A percentile compares a stretch with the other conserved stretches of the same genome.
phyloP scores from a whole-genome alignment of 1,140 invertebrate species.

The Chymomyza costata region DNA sequence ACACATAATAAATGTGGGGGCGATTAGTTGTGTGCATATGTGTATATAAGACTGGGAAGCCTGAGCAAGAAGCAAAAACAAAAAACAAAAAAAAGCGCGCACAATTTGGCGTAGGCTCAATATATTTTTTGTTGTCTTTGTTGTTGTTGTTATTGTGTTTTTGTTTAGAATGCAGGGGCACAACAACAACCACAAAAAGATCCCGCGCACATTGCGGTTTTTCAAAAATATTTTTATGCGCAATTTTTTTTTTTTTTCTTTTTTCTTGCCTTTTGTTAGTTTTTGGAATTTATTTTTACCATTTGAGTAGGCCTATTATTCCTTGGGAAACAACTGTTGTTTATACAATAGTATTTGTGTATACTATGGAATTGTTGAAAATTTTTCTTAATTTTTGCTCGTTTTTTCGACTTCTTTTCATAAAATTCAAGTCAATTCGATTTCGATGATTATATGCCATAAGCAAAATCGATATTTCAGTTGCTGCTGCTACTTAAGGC shows the following conservation, averaged over 20 bases:
- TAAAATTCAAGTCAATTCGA: slow-evolving; percentile 39
- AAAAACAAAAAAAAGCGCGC: too few relatives aligned
- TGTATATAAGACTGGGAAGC: slow-evolving; percentile 29
- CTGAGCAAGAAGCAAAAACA: too few relatives aligned
- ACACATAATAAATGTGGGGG: slow-evolving; percentile 19
- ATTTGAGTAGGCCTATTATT: slow-evolving; percentile 64
- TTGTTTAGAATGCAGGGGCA: slow-evolving; percentile 13
- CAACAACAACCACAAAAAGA: slow-evolving; percentile 19
- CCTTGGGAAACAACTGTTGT: slow-evolving; percentile 44
- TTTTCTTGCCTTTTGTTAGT: slow-evolving; percentile 4
- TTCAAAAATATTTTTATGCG: slow-evolving; percentile 26
- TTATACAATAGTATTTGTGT: slow-evolving; percentile 18
- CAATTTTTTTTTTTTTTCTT: slow-evolving; percentile 17
- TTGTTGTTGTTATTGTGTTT: slow-evolving; percentile 3
- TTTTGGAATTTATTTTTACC: slow-evolving; percentile 45
- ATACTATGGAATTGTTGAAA: slow-evolving; percentile 25
- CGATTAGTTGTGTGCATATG: slow-evolving; percentile 21
- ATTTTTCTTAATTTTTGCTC: slow-evolving; percentile 13
- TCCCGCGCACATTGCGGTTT: not conserved
- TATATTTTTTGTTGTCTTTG: slow-evolving; percentile 5
- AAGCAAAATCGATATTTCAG: slow-evolving; percentile 61
- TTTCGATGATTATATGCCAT: slow-evolving; percentile 22
- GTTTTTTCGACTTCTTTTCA: slow-evolving; percentile 18
- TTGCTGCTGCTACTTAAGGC: slow-evolving; percentile 29
- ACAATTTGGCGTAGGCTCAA: slow-evolving; percentile 36